These are phyloP conservation scores for Muschampia plurimacula DNA, from an alignment of 2,888 invertebrate species.

Conservation along the genomic window DNA sequence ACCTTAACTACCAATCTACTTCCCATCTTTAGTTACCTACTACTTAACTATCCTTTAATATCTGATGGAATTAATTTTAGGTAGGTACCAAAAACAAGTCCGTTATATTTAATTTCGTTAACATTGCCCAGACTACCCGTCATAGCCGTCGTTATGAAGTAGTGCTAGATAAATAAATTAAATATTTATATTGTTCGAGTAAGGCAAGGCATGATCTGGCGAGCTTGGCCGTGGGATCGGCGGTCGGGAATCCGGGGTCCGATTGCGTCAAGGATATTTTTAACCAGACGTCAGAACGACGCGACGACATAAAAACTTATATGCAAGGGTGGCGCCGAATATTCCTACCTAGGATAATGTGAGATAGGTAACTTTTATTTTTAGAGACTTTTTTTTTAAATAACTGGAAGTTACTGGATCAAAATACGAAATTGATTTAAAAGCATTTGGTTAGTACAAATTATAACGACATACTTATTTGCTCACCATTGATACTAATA, in stretches of 20 bases:
- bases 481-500: background rate
- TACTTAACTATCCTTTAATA: too few species aligned
- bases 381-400: background rate
- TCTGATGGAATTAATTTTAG: background rate
- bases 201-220: conserved; percentile 53
- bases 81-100: conserved; percentile 2
- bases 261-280: conserved; percentile 80
- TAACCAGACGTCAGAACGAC: conserved; percentile 72
- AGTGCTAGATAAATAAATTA: conserved; percentile 72
- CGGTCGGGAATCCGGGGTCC: conserved; percentile 51
- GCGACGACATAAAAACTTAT: conserved; percentile 71
- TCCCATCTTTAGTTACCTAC: too few species aligned
- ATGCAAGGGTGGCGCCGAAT: conserved; percentile 75
- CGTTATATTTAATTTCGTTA: conserved; percentile 37
- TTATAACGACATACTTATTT: background rate
- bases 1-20: too few species aligned
- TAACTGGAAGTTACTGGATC: background rate
- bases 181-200: conserved; percentile 77
- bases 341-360: conserved; percentile 26
- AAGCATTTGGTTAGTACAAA: too few species aligned
- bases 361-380: background rate
- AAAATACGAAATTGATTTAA: background rate
- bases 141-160: conserved; percentile 54
- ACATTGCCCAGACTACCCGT: conserved; percentile 61
- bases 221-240: conserved; percentile 65